Evolutionary conservation across 2,888 invertebrate genomes (phyloP).

Genomic region (Phoenoteleia sp.): DNA sequence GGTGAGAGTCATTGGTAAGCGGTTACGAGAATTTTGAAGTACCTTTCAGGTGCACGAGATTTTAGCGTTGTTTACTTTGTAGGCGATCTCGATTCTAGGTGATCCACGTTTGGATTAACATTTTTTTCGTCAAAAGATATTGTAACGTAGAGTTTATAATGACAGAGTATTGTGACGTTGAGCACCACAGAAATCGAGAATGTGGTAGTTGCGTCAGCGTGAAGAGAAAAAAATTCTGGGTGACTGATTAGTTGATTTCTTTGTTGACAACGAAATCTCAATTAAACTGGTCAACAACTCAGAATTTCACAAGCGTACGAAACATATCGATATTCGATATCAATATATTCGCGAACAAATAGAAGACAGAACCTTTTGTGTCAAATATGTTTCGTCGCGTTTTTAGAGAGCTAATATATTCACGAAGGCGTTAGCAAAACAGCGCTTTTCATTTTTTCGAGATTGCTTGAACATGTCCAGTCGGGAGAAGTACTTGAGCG

Average conservation of each 20-base stretch:
- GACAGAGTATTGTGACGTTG: background rate
- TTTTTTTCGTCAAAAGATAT: too few relatives aligned
- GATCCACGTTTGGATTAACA: background rate
- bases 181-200: constrained; percentile 31
- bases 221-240: too few relatives aligned
- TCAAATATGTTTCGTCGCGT: constrained; percentile 8
- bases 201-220: constrained; percentile 1
- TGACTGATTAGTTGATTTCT: background rate
- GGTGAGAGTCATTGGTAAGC: background rate
- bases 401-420: constrained; percentile 10
- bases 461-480: background rate
- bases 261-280: constrained; percentile 48
- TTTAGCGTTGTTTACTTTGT: background rate
- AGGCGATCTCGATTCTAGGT: background rate
- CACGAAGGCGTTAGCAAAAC: constrained; percentile 8
- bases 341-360: constrained; percentile 30
- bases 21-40: constrained; percentile 1
- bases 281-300: constrained; percentile 21
- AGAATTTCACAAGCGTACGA: constrained; percentile 36
- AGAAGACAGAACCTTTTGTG: background rate
- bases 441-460: constrained; percentile 5
- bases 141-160: background rate
- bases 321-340: constrained; percentile 23
- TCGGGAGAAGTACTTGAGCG: background rate
- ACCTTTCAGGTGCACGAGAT: too few relatives aligned